Evolutionary conservation across 2,888 invertebrate genomes (phyloP).

Genomic region (Agonopterix alstromeriana): DNA sequence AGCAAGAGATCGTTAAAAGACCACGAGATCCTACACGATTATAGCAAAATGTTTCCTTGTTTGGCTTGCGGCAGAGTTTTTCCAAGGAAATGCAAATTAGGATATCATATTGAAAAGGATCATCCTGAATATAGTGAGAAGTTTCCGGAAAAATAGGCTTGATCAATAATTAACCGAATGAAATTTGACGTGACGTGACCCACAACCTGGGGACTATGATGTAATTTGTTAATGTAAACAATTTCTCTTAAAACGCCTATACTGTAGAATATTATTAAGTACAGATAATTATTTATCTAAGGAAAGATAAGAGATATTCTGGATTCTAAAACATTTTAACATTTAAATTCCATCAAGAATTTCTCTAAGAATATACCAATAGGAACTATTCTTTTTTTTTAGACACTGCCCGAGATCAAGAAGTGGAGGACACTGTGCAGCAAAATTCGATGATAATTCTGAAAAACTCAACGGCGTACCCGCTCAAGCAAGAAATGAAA

Average conservation of each 20-base stretch:
- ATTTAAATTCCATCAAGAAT: too few relatives aligned
- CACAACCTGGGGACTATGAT: too few relatives aligned
- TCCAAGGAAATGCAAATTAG: background rate
- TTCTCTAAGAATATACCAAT: background rate
- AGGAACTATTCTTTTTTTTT: conserved; percentile 2
- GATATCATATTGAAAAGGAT: background rate
- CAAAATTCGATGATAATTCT: conserved; percentile 13
- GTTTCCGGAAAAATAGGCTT: too few relatives aligned
- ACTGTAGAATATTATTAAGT: too few relatives aligned
- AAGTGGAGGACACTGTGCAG: conserved; percentile 7
- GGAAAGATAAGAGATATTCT: too few relatives aligned
- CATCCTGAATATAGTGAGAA: background rate
- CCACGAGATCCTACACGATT: background rate
- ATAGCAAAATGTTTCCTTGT: background rate
- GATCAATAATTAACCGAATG: too few relatives aligned
- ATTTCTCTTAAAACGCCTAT: too few relatives aligned
- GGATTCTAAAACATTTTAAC: too few relatives aligned
- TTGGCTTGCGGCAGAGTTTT: background rate
- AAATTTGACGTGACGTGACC: too few relatives aligned
- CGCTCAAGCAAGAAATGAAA: conserved; percentile 15
- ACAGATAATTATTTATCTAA: too few relatives aligned
- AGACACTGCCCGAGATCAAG: conserved; percentile 4
- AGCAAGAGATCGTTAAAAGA: too few relatives aligned
- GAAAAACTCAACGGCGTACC: conserved; percentile 22
- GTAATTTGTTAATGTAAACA: too few relatives aligned